These are phyloP conservation scores for Premnoplex brunnescens DNA, from an alignment of 2,797 vertebrate genomes.

Conservation along the genomic window DNA sequence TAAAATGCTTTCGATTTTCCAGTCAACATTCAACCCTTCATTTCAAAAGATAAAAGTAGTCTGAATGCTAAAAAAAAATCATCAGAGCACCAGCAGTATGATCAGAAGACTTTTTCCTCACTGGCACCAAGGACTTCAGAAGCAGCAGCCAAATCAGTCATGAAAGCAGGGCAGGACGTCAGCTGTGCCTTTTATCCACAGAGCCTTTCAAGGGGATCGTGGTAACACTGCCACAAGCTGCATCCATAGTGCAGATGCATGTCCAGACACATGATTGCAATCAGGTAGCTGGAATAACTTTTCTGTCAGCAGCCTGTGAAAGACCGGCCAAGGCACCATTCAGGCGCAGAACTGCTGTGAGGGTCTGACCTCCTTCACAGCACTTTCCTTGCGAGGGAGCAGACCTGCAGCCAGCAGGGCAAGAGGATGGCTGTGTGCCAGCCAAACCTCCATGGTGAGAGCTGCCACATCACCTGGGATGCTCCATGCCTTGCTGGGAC, in stretches of 20 bases:
- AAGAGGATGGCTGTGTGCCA: fast-evolving
- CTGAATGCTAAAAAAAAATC: neutral
- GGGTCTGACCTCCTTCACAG: fast-evolving
- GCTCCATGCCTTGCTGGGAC: fast-evolving
- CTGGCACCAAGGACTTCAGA: neutral
- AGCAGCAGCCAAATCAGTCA: neutral
- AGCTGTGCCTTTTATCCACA: neutral
- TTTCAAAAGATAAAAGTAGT: conserved; percentile 36
- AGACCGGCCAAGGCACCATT: fast-evolving
- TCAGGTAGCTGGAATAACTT: neutral
- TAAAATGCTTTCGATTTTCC: conserved; percentile 29
- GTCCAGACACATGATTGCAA: neutral
- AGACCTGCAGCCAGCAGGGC: neutral
- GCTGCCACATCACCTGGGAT: fast-evolving
- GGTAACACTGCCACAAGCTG: neutral
- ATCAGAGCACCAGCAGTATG: neutral
- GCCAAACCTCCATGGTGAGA: fast-evolving
- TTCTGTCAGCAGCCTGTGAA: neutral
- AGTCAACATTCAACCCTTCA: neutral
- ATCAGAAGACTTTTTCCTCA: neutral
- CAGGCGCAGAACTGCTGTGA: fast-evolving
- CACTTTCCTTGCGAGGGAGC: fast-evolving
- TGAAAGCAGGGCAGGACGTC: fast-evolving
- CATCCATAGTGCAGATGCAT: fast-evolving
- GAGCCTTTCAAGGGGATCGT: neutral